Conservation (phyloP, 2,888 invertebrate species). For the Emmelina monodactyla region DNA sequence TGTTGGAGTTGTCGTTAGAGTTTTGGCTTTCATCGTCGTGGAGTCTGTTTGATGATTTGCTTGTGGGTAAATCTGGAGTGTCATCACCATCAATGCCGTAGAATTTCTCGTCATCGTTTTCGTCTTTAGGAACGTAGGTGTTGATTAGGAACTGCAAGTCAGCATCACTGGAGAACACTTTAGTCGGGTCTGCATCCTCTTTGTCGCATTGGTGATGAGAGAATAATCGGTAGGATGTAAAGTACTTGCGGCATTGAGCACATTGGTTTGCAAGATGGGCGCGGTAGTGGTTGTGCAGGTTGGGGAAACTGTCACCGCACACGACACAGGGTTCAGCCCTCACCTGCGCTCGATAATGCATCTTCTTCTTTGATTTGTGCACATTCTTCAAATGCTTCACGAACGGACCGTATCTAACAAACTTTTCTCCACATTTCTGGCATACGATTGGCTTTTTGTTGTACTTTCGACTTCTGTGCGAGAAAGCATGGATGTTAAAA, state of each 20-base stretch:
- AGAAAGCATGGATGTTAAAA: conserved; percentile 56
- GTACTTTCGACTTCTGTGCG: conserved; percentile 54
- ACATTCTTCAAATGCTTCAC: conserved; percentile 45
- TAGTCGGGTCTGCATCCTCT: conserved; percentile 39
- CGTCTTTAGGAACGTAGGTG: conserved; percentile 42
- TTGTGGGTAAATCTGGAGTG: too few relatives aligned
- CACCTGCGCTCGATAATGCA: conserved; percentile 47
- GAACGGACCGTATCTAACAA: conserved; percentile 52
- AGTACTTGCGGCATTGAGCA: conserved; percentile 49
- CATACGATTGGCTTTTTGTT: conserved; percentile 52
- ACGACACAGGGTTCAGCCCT: conserved; percentile 66
- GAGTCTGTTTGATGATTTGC: too few relatives aligned
- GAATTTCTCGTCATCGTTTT: conserved; percentile 48
- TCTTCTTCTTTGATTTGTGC: conserved; percentile 43
- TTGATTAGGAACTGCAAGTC: conserved; percentile 37
- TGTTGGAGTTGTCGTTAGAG: too few relatives aligned
- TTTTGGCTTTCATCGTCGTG: conserved; percentile 14
- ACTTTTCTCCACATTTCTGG: conserved; percentile 46
- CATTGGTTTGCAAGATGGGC: conserved; percentile 67
- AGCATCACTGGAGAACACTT: conserved; percentile 43
- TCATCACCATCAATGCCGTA: conserved; percentile 43
- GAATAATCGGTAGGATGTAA: conserved; percentile 41
- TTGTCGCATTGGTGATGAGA: conserved; percentile 39
- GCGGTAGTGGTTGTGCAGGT: conserved; percentile 68
- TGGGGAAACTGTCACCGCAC: conserved; percentile 66